Percentiles rank a stretch among this genome's conserved stretches.
Evolutionary conservation across 2,888 invertebrate species (phyloP).

Genomic region (Polyommatus iphigenia): DNA sequence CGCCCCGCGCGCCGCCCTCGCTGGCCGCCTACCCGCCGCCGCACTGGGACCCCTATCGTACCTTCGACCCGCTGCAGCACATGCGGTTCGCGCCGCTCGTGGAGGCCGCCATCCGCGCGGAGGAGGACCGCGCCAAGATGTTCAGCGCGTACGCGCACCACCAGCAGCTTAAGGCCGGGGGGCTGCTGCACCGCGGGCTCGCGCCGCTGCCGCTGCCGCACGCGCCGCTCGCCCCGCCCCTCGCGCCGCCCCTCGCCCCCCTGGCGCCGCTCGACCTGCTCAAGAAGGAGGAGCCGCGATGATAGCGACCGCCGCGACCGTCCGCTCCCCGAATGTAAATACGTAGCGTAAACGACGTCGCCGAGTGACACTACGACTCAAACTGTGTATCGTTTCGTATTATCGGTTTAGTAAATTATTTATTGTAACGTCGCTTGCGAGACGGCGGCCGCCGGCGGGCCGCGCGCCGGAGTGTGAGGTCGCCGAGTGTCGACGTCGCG

Average conservation of each 20-base stretch:
- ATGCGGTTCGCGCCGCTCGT: conserved; percentile 89
- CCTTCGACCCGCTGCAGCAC: conserved; percentile 84
- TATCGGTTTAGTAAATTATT: conserved; percentile 76
- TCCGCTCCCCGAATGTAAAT: conserved; percentile 52
- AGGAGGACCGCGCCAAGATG: conserved; percentile 89
- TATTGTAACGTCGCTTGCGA: conserved; percentile 70
- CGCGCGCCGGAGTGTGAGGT: conserved; percentile 42
- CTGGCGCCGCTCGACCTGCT: conserved; percentile 81
- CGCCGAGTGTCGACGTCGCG: conserved; percentile 30
- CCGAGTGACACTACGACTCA: conserved; percentile 60
- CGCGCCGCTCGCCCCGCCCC: conserved; percentile 68
- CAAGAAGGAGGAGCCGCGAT: conserved; percentile 81
- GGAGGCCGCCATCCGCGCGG: conserved; percentile 88
- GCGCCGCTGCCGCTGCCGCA: conserved; percentile 64
- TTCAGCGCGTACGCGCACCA: conserved; percentile 85
- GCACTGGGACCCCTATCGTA: conserved; percentile 85
- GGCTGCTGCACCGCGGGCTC: conserved; percentile 71
- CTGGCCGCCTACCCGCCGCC: conserved; percentile 80
- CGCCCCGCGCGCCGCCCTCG: conserved; percentile 69
- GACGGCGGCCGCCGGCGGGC: conserved; percentile 49
- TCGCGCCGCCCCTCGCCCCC: conserved; percentile 56
- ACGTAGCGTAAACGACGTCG: conserved; percentile 54
- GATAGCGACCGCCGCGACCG: conserved; percentile 62
- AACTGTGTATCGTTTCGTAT: conserved; percentile 62
- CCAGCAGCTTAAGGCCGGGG: conserved; percentile 77